Evolutionary conservation across 2,113 vertebrate genomes (phyloP), one percentile per base, ranked within the genome.

Genomic region (Leiothrix lutea): DNA sequence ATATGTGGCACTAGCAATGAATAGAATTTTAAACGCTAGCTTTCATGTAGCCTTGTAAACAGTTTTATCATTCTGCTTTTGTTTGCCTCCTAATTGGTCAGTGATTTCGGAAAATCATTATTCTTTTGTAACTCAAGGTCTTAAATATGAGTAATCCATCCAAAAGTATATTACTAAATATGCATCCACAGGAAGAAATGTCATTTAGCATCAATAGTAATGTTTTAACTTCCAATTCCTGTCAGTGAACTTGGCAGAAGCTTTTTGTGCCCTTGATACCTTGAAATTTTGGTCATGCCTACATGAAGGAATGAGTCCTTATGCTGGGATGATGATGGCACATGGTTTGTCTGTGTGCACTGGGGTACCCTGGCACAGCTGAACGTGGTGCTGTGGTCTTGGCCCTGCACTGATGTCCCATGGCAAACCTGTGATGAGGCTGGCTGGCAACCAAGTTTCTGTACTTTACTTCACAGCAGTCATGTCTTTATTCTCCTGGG

Each of bases 291-390:
- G 31, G n/a, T 28, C 15, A 23, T 42, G 18, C 6, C 48, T 15
- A 13, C 36, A 10, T 0, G 24, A 31, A 60, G 11, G 56, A 78
- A 44, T 14, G 24, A 25, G 23, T 45, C 20, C 25, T 53, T 18
- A 8, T 2, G 10, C 57, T 28, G 56, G 60, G 35, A 14, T 28
- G 42, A 35, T 2, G 5, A 19, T 66, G 64, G n/a, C 7, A 19
- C 2, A 0, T 17, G 20, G 10, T 35, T 53, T 53, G 7, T 23
- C 40, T 5, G 0, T 33, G 31, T 36, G 77, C 44, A 6, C 17
- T 29, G n/a, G 12, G 19, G 21, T 29, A 26, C 24, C 33, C 33
- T 15, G 38, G 16, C 1, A 4, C 44, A 45, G 61, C 9, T 75
- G 56, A 84, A n/a, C 2, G 0, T 2, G 6, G 6, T 36, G 28